These are phyloP conservation scores for Tetranychus truncatus DNA, from an alignment of 2,888 invertebrate species.

Conservation along the genomic window DNA sequence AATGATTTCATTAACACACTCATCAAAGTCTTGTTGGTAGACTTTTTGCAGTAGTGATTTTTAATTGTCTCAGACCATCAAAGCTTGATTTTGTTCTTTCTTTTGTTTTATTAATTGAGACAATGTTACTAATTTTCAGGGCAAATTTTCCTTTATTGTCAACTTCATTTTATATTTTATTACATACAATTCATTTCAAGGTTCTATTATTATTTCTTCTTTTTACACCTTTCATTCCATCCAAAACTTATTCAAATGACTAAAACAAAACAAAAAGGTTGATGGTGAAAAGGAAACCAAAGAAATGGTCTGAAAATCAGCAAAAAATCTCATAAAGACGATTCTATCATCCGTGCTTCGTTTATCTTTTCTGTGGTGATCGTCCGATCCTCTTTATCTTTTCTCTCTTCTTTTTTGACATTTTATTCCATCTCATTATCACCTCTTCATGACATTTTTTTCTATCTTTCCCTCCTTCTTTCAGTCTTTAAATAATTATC, in stretches of 20 bases:
- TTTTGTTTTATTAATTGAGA: not conserved
- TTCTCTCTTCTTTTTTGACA: not conserved
- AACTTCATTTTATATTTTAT: not conserved
- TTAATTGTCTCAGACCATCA: not conserved
- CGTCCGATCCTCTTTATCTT: not conserved
- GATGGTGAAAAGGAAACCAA: not conserved
- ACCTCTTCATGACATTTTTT: not conserved
- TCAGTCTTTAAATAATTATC: not conserved
- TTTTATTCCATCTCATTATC: not conserved
- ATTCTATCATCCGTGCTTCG: not conserved
- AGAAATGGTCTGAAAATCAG: not conserved
- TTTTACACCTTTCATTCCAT: not conserved
- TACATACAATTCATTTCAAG: not conserved
- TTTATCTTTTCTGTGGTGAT: not conserved
- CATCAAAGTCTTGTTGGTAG: not conserved
- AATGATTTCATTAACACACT: not conserved
- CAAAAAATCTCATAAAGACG: not conserved
- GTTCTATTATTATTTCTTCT: not conserved
- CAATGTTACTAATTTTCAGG: not conserved
- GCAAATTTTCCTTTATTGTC: not conserved
- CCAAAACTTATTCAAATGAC: not conserved
- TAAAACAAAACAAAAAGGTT: not conserved
- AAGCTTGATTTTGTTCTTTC: not conserved
- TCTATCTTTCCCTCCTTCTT: not conserved
- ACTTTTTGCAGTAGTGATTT: not conserved